Conservation (phyloP, 2,797 vertebrate species). For the Tympanoctomys barrerae region DNA sequence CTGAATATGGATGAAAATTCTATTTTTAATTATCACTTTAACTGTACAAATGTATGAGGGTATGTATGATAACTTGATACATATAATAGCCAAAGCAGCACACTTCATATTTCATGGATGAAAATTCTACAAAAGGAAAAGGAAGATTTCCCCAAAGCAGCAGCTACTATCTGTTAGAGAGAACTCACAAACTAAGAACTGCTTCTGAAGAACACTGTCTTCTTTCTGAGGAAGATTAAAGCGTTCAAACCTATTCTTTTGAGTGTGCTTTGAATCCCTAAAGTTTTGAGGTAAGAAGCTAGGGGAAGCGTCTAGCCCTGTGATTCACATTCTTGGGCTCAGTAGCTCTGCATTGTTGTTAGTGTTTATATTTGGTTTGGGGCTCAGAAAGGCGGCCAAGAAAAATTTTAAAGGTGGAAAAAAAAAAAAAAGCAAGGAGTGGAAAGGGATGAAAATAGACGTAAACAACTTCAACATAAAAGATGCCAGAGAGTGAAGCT, state of each 20-base stretch:
- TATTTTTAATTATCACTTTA: neutral
- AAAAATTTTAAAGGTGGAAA: neutral
- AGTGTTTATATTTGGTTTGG: neutral
- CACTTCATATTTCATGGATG: neutral
- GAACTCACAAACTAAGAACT: constrained; percentile 9
- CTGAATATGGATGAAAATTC: constrained; percentile 19
- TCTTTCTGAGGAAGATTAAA: neutral
- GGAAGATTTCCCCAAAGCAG: neutral
- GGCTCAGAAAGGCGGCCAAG: constrained; percentile 36
- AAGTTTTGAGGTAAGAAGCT: neutral
- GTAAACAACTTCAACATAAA: neutral
- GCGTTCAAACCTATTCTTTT: neutral
- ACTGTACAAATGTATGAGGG: neutral
- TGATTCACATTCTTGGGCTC: neutral
- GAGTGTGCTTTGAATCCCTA: neutral
- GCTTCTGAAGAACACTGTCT: neutral
- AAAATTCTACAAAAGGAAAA: constrained; percentile 32
- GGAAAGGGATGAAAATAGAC: neutral
- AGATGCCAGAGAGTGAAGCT: neutral
- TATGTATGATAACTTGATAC: neutral
- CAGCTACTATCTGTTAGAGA: neutral
- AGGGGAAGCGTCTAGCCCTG: neutral
- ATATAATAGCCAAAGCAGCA: neutral
- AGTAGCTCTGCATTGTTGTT: neutral
- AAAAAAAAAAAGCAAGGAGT: neutral